Base-by-base conservation (phyloP, 1,140 invertebrate genomes). In the Hyles vespertilio region DNA sequence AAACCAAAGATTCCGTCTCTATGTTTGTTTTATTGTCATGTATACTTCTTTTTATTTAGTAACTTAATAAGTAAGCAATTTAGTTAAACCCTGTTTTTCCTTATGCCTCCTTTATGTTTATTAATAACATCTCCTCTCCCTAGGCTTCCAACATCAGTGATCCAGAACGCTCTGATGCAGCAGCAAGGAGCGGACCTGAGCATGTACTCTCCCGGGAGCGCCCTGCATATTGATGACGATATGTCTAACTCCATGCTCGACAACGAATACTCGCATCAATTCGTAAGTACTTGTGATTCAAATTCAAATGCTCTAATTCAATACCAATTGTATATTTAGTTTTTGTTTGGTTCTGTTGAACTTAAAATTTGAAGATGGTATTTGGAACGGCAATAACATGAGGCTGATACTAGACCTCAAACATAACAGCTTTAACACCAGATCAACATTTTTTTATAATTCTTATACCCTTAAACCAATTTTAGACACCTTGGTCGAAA, bases 101-200 rank as follows among this genome's bases (percentile, higher is more conserved):
- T 22, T 22, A 22, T 22, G 1, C 22, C 22, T 22, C 22, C 22
- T 22, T 22, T 22, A 22, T 22, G 22, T 22, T 22, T 22, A 22
- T 22, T n/a, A 11, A 40, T 5, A 40, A 40, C 36, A 47, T 44
- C 63, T 58, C 66, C 52, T 51, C 45, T 65, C 49, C 50, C 9
- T 74, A 89, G 87, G 9, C 71, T 89, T 22, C 85, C 89, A 53
- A 86, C 86, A 32, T 87, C 87, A 4, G 84, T 89, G 60, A 89
- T 90, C 53, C 87, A 90, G 65, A 87, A 61, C 36, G 87, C 85
- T 0, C 67, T 90, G 46, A 80, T 90, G 76, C 89, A 89, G 65
- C 80, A 87, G 65, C 80, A 87, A 73, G 84, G 84, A 1, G 79
- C 81, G 5, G 87, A 89, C 51, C 65, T 87, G 10, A 84, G 81